Conservation (phyloP, 2,113 vertebrate species). For the Pandion haliaetus region DNA sequence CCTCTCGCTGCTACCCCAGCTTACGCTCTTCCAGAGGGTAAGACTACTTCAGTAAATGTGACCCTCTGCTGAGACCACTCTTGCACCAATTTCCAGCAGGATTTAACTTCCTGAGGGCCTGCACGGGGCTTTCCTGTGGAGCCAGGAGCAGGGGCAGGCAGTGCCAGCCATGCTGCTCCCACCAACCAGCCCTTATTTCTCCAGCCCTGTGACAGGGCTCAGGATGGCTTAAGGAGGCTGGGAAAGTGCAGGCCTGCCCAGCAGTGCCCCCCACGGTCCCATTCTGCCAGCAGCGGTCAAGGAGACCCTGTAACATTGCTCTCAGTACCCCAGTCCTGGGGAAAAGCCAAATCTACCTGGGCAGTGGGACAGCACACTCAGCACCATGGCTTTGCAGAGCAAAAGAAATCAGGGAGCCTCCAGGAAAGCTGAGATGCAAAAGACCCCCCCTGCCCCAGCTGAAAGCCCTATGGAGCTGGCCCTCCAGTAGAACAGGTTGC, state of each 20-base stretch:
- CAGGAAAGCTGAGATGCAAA: neutral
- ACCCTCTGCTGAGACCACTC: neutral
- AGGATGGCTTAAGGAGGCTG: neutral
- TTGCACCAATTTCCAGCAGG: neutral
- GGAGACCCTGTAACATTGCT: neutral
- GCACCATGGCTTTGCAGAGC: neutral
- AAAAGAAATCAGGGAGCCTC: neutral
- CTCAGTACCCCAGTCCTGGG: fast-evolving
- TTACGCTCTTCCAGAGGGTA: neutral
- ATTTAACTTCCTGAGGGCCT: neutral
- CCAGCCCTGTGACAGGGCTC: neutral
- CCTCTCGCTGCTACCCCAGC: neutral
- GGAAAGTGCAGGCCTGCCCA: neutral
- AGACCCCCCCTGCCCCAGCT: fast-evolving
- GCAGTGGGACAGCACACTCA: neutral
- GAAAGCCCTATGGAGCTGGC: fast-evolving
- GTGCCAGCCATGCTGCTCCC: neutral
- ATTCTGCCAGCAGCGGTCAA: neutral
- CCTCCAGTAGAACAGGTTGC: neutral
- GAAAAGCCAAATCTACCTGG: neutral
- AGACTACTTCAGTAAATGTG: neutral
- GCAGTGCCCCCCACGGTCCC: neutral
- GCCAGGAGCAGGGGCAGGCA: neutral
- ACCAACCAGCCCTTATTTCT: neutral
- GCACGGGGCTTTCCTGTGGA: neutral